A percentile compares a stretch with the other conserved stretches of the same genome.
Conservation (phyloP, 2,797 vertebrate species). For the Myioborus melanocephalus region DNA sequence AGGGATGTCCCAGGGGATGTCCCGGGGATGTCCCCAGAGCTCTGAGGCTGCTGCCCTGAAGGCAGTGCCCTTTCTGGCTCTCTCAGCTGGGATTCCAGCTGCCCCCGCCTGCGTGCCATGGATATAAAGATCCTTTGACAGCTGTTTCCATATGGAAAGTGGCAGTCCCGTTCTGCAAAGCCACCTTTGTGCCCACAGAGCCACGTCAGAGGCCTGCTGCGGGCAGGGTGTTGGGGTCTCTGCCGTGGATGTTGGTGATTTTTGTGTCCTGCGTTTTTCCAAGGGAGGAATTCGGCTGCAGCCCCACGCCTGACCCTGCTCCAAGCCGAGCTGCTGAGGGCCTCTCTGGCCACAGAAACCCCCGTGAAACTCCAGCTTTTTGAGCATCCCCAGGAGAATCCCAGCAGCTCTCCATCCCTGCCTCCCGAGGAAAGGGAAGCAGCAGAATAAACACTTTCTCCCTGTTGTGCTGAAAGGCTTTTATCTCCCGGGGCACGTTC, state of each 20-base stretch:
- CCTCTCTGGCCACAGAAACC: background rate
- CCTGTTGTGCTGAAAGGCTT: background rate
- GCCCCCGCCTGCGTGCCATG: background rate
- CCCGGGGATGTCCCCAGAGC: no score
- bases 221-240: background rate
- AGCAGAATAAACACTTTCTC: background rate
- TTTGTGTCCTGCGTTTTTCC: fast-evolving
- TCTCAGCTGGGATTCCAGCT: background rate
- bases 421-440: background rate
- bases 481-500: background rate
- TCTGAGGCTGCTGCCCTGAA: background rate
- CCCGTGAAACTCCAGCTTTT: background rate
- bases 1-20: no score
- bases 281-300: background rate
- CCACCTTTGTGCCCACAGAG: fast-evolving
- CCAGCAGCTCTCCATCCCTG: background rate
- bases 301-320: fast-evolving
- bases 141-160: background rate
- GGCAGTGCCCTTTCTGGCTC: no score
- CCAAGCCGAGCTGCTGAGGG: fast-evolving
- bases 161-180: background rate
- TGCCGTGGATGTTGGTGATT: background rate
- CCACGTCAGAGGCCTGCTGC: background rate
- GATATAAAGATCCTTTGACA: background rate
- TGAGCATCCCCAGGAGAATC: background rate